Evolutionary conservation across 2,888 invertebrate genomes (phyloP).

Genomic region (Pristionchus japonicus): DNA sequence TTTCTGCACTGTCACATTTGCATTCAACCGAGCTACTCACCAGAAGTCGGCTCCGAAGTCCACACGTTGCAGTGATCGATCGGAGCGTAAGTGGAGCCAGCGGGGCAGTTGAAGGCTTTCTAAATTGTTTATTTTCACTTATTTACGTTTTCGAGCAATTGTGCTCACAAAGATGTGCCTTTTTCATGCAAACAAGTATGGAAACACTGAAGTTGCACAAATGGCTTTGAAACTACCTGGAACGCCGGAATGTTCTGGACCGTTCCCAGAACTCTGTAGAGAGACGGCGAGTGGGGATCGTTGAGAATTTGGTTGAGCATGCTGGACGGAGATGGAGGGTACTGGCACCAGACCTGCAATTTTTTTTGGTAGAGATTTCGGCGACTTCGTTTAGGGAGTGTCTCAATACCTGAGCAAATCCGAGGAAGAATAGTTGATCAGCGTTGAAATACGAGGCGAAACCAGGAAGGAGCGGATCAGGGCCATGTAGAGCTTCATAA

Average conservation of each 20-base stretch:
- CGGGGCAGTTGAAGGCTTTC: conserved; percentile 71
- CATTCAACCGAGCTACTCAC: too few species aligned
- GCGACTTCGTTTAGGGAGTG: too few species aligned
- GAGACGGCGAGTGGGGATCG: conserved; percentile 69
- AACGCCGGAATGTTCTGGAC: conserved; percentile 73
- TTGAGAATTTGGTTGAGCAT: conserved; percentile 60
- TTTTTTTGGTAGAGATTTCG: too few species aligned
- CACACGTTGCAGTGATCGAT: conserved; percentile 68
- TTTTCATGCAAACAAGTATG: too few species aligned
- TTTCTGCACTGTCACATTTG: too few species aligned
- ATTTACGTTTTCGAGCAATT: too few species aligned
- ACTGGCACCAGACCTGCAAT: conserved; percentile 67
- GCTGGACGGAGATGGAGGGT: conserved; percentile 50
- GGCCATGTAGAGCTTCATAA: conserved; percentile 62
- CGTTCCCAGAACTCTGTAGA: conserved; percentile 67
- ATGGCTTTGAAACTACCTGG: conserved; percentile 50
- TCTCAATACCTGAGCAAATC: conserved; percentile 66
- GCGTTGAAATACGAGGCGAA: conserved; percentile 64
- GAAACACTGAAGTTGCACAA: too few species aligned
- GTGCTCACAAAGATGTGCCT: not conserved
- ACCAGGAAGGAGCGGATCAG: conserved; percentile 67
- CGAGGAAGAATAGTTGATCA: conserved; percentile 72
- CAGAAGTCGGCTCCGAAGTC: conserved; percentile 54
- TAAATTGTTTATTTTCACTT: not conserved
- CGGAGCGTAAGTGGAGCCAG: conserved; percentile 64